Base-by-base conservation (phyloP, 2,113 vertebrate genomes). In the Perccottus glenii region DNA sequence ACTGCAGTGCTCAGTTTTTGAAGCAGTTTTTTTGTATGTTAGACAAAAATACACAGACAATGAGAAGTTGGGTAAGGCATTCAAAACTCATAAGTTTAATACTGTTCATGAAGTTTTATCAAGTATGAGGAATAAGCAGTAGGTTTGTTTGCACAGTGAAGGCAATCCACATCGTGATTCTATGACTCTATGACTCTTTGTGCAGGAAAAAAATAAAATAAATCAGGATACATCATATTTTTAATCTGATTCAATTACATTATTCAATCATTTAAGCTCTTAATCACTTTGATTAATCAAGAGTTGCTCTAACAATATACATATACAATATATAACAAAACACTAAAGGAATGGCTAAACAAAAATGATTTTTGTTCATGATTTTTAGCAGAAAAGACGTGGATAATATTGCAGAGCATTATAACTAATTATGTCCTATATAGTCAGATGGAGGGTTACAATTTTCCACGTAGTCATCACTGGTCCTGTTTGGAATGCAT, bases 151-250 rank as follows among this genome's bases (percentile, higher is more conserved):
- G 16, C 16, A 46, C 11, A 47, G 38, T 9, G 4, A 0, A 19
- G 48, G 6, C 16, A 50, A 11, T 80, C 76, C 84, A 76, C 74
- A 49, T 74, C 59, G 51, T 66, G 66, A 65, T 4, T 66, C 65
- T 58, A 6, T 59, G 27, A 53, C 27, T 33, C n/a, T n/a, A 48
- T 7, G 6, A 19, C n/a, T 9, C 4, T 27, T 16, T 11, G 32
- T 32, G 16, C 10, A 27, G 19, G 19, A 27, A 27, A 27, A 27
- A 27, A 27, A 27, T 27, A 27, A 27, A 27, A 27, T 27, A 27
- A 27, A 2, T 27, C 1, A 2, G 19, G 1, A 27, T 27, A n/a
- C 19, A 27, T 27, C 19, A 27, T 27, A 27, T 27, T 27, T 27
- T 27, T 27, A 27, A 27, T 27, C 19, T 3, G 19, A 27, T 27